Evolutionary conservation across 2,797 vertebrate species (phyloP).

Genomic region (Psittacula echo): DNA sequence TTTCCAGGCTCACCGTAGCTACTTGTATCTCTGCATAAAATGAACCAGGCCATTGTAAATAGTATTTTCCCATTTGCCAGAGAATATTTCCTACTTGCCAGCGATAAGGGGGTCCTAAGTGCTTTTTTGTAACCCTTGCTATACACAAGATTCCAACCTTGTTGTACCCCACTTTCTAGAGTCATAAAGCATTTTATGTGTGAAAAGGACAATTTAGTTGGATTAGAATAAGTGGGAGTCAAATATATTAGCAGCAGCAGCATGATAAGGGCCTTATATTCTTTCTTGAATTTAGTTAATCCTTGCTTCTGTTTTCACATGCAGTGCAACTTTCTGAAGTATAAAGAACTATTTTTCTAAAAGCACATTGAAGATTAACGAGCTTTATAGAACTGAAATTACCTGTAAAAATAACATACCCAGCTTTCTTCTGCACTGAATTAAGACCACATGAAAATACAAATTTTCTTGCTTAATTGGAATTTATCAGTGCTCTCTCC

Average conservation of each 20-base stretch:
- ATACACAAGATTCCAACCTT: background rate
- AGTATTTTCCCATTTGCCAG: background rate
- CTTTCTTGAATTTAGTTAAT: background rate
- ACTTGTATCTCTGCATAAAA: background rate
- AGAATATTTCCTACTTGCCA: background rate
- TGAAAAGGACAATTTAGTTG: background rate
- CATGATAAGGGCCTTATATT: background rate
- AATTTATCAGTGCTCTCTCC: background rate
- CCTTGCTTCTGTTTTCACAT: background rate
- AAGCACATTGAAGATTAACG: background rate
- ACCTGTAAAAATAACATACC: background rate
- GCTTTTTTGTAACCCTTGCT: background rate
- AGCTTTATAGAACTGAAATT: background rate
- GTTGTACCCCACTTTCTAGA: background rate
- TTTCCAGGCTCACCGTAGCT: background rate
- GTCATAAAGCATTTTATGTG: background rate
- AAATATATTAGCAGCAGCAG: background rate
- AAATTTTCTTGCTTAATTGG: background rate
- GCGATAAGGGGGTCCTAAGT: background rate
- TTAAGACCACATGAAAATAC: background rate
- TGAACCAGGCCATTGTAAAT: background rate
- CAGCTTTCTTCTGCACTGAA: background rate
- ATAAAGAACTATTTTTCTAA: background rate
- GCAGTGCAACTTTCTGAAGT: background rate
- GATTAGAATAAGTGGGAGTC: background rate